Evolutionary conservation across 2,113 vertebrate genomes (phyloP), one percentile per base, ranked within the genome.

Genomic region (Podiceps cristatus): DNA sequence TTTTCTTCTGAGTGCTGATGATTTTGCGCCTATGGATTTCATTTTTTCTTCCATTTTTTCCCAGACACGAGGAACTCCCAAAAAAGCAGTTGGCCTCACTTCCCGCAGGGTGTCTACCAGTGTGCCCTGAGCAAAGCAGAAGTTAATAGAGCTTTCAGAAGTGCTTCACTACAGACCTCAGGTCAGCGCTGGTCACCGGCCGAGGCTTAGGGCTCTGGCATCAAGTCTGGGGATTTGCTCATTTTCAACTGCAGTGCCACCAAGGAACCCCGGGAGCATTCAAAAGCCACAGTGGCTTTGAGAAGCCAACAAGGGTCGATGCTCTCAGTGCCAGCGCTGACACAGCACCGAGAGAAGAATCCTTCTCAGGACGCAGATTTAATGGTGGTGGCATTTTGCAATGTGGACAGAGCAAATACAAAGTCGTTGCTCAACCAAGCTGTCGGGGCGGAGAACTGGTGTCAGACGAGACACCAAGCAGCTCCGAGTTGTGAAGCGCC

Each of bases 1-100:
- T 92, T 98, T 99, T 74, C 98, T 98, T 55, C 93, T 98, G 53
- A 99, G 53, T 0, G 97, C 68, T 1, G 99, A 99, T 0, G 98
- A 99, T 83, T 98, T 99, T n/a, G 98, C 95, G 0, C 98, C 97
- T 0, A 96, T 31, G 0, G 98, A 98, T 95, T 98, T 99, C 98
- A 99, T 99, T 83, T 97, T 99, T 85, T 99, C 99, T 59, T 99
- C 99, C 97, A 99, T 99, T 98, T 99, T 99, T 89, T 99, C 99
- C 99, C 99, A 99, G 59, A 99, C 98, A 1, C 98, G 99, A 5
- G 99, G 99, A 45, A 99, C 99, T 11, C 99, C 99, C 98, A 99
- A 37, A 93, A 99, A 99, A 12, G 97, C 96, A 0, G 99, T 99
- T 23, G 99, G 99, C 42, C 98, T 99, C 67, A 99, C 99, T 28